Conservation (phyloP, 2,888 invertebrate genomes). For the Ophion slaviceki region DNA sequence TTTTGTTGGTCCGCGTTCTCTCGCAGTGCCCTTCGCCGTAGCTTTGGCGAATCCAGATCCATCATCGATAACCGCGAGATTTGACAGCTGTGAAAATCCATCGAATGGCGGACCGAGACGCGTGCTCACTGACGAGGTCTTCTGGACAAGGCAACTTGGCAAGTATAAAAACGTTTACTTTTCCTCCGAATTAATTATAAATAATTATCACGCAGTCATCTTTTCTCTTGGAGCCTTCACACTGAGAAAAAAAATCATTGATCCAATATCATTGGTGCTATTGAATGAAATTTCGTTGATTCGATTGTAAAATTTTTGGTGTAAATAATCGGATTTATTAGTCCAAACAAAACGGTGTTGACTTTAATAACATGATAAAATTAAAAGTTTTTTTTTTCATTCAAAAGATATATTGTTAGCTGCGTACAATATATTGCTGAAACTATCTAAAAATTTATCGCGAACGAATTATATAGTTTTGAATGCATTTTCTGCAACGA, state of each 20-base stretch:
- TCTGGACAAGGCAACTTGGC: background rate
- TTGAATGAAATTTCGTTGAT: too few relatives aligned
- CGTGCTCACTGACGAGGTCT: conserved; percentile 25
- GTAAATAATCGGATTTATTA: too few relatives aligned
- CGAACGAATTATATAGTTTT: too few relatives aligned
- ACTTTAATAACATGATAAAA: too few relatives aligned
- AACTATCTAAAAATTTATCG: too few relatives aligned
- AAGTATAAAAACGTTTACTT: background rate
- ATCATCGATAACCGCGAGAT: conserved; percentile 63
- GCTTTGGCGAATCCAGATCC: conserved; percentile 52
- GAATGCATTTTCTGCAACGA: too few relatives aligned
- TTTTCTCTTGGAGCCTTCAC: background rate
- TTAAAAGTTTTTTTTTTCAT: too few relatives aligned
- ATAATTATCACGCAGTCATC: background rate
- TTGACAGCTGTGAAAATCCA: conserved; percentile 59
- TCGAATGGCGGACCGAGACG: conserved; percentile 38
- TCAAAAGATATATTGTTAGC: too few relatives aligned
- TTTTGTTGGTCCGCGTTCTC: conserved; percentile 45
- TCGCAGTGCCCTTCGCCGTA: conserved; percentile 26
- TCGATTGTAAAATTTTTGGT: too few relatives aligned
- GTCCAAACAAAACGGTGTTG: too few relatives aligned
- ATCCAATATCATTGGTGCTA: too few relatives aligned
- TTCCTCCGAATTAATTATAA: background rate
- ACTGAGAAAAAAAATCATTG: background rate
- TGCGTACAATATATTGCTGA: too few relatives aligned